Percentiles rank a stretch among this genome's conserved stretches.
These are phyloP conservation scores for Clarias batrachus DNA, from an alignment of 2,113 vertebrate genomes.

Conservation along the genomic window DNA sequence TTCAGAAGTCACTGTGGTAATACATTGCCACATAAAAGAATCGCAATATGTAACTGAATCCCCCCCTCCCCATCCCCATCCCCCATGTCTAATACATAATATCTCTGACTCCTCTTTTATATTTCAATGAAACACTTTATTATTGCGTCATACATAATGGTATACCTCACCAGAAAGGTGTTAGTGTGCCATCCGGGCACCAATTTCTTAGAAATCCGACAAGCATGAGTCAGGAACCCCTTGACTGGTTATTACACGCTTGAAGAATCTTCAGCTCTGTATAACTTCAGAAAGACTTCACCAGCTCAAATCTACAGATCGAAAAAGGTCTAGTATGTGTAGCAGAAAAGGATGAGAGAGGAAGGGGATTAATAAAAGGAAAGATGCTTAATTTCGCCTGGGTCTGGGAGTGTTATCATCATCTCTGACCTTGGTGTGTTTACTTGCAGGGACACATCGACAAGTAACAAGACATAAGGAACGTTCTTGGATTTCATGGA, in stretches of 20 bases:
- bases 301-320: background rate
- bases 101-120: background rate
- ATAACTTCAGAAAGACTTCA: background rate
- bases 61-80: no score
- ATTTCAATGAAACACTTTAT: background rate
- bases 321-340: background rate
- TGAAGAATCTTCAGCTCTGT: background rate
- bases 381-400: background rate
- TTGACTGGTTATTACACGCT: background rate
- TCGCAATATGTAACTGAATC: no score
- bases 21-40: no score
- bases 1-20: no score
- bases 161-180: background rate
- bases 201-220: background rate
- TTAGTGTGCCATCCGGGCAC: background rate
- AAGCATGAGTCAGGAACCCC: background rate
- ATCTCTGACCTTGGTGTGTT: background rate
- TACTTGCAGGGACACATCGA: background rate
- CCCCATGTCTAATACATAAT: background rate
- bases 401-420: background rate
- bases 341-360: background rate
- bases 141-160: background rate
- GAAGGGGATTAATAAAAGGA: background rate
- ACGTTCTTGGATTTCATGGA: background rate
- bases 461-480: background rate